Conservation (phyloP, 1,140 invertebrate genomes). For the Anoplophora glabripennis region DNA sequence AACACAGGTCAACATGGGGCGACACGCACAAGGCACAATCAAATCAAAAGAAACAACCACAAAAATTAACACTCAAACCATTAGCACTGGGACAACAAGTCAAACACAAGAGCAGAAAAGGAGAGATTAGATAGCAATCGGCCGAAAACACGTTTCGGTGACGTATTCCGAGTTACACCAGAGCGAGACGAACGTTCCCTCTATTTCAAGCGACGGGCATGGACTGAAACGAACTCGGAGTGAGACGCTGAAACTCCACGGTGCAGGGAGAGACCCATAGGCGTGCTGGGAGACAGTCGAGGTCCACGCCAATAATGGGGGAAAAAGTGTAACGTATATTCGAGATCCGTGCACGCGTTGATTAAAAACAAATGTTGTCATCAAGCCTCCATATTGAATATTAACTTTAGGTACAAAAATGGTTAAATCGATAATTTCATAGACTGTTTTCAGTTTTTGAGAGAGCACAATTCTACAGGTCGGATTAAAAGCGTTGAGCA, state of each 20-base stretch:
- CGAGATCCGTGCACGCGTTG: too few species aligned
- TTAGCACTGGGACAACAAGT: conserved; percentile 1
- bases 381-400: too few species aligned
- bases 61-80: conserved; percentile 13
- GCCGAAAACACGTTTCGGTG: conserved; percentile 13
- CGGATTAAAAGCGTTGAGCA: too few species aligned
- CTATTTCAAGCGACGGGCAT: conserved; percentile 3
- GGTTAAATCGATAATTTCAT: too few species aligned
- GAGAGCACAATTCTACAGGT: too few species aligned
- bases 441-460: too few species aligned
- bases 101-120: conserved; percentile 14
- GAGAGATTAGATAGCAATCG: conserved; percentile 3
- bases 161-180: conserved; percentile 6
- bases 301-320: too few species aligned
- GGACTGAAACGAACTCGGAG: conserved; percentile 14
- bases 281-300: neutral
- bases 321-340: too few species aligned
- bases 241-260: conserved; percentile 9
- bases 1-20: neutral
- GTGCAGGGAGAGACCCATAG: conserved; percentile 11
- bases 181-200: neutral
- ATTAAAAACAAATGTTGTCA: too few species aligned
- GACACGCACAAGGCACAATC: conserved; percentile 10
- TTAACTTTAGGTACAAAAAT: too few species aligned
- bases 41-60: conserved; percentile 10